Evolutionary conservation across 2,888 invertebrate genomes (phyloP), one percentile per base, ranked within the genome.

Genomic region (Cylindroiulus punctatus): DNA sequence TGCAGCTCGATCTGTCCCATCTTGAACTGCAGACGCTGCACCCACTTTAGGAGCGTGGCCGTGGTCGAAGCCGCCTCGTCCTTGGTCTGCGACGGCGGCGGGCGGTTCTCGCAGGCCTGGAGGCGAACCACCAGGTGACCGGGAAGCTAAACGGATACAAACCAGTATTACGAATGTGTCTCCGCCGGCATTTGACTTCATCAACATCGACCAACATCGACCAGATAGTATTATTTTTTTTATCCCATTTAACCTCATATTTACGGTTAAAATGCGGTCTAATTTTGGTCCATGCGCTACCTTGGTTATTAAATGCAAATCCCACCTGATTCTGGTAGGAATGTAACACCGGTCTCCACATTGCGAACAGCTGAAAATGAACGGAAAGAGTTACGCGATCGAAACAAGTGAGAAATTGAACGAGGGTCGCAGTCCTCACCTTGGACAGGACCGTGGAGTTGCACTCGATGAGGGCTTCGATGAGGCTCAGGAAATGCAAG

Each of bases 1-100:
- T 97, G 97, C 88, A 97, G 92, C 92, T 99, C 99, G 86, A 98
- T 95, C 92, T 99, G 98, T 7, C 98, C 98, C 95, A 99, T 98
- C 93, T 98, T 99, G 90, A 98, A 98, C 90, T 98, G 97, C 88
- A 98, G 93, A 85, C 97, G 93, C 91, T 97, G 97, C 86, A 99
- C 92, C 95, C 98, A 97, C 89, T 96, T 94, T 57, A 91, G 89
- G 42, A 92, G 89, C 40, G 91, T 89, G 86, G 89, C 89, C 17
- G 87, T 87, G 32, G 87, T 88, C 17, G 90, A 90, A n/a, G 84
- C 52, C 91, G 92, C 90, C 14, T 90, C 89, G 87, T 90, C 90
- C 88, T 90, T 90, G 36, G 89, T 89, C 84, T 89, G 88, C 91
- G 91, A 89, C 1, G 92, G 92, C 0, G 94, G 95, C 40, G 94